Conservation (phyloP, 2,888 invertebrate genomes). For the Phytoseiulus persimilis region DNA sequence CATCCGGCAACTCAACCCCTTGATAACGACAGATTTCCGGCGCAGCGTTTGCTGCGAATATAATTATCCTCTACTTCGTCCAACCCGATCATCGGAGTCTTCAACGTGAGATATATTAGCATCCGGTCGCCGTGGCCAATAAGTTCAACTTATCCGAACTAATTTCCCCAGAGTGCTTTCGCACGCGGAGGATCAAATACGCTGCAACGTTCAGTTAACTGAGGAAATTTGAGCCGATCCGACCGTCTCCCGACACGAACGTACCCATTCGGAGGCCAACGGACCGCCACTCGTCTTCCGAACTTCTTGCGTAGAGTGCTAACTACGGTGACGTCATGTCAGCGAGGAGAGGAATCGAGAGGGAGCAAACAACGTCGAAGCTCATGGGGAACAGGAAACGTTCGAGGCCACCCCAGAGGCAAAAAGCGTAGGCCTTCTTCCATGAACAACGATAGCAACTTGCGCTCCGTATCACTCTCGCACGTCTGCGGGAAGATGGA, state of each 20-base stretch:
- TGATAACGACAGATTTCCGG: too few species aligned
- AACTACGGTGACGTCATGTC: too few species aligned
- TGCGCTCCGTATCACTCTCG: too few species aligned
- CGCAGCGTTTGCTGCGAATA: background rate
- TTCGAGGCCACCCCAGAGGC: too few species aligned
- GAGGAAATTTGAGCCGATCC: background rate
- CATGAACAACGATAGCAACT: too few species aligned
- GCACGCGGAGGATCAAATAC: background rate
- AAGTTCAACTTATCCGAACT: background rate
- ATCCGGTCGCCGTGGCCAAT: too few species aligned
- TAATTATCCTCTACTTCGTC: background rate
- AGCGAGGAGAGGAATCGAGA: too few species aligned
- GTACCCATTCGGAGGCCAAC: background rate
- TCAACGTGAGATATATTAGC: background rate
- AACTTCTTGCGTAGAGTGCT: background rate
- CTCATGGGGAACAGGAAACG: too few species aligned
- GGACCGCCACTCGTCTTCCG: background rate
- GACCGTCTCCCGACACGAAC: background rate
- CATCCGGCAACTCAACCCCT: too few species aligned
- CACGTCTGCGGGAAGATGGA: too few species aligned
- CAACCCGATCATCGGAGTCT: background rate
- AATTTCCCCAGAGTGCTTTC: background rate
- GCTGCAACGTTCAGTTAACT: background rate
- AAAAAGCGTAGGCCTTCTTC: too few species aligned
- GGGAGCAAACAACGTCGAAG: too few species aligned